phyloP scores from a whole-genome alignment of 2,888 invertebrate genomes.

The Ectropis crepuscularia region DNA sequence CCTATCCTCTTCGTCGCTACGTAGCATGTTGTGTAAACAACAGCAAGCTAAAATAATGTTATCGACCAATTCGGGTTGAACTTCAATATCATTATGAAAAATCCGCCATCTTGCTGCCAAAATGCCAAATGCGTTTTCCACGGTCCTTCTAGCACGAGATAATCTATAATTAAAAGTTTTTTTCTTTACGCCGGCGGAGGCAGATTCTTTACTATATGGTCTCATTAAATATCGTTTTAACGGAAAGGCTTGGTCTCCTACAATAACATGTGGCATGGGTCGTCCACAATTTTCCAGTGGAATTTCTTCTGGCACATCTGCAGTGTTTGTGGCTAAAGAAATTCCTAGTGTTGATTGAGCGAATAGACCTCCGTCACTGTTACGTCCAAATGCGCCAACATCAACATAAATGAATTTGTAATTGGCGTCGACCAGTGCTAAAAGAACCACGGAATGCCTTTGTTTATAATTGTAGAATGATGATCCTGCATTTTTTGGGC shows the following conservation, averaged over 20 bases:
- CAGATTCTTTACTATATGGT: not conserved
- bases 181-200: not conserved
- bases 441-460: no score
- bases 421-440: no score
- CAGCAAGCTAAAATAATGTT: no score
- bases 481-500: no score
- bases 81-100: constrained; percentile 5
- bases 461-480: no score
- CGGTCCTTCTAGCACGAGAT: no score
- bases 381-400: constrained; percentile 3
- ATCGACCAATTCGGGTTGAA: no score
- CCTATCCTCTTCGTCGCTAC: no score
- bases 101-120: constrained; percentile 9
- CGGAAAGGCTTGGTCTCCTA: constrained; percentile 18
- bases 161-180: not conserved
- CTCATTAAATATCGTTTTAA: constrained; percentile 7
- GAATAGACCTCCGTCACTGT: constrained; percentile 11
- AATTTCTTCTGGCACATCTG: constrained; percentile 16
- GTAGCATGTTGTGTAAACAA: no score
- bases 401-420: not conserved
- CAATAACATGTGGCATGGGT: constrained; percentile 18
- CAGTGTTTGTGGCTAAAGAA: constrained; percentile 4
- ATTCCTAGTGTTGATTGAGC: constrained; percentile 2
- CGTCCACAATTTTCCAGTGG: constrained; percentile 14
- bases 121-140: constrained; percentile 1